phyloP scores from a whole-genome alignment of 2,797 vertebrate genomes.

The Halcyon smyrnensis region DNA sequence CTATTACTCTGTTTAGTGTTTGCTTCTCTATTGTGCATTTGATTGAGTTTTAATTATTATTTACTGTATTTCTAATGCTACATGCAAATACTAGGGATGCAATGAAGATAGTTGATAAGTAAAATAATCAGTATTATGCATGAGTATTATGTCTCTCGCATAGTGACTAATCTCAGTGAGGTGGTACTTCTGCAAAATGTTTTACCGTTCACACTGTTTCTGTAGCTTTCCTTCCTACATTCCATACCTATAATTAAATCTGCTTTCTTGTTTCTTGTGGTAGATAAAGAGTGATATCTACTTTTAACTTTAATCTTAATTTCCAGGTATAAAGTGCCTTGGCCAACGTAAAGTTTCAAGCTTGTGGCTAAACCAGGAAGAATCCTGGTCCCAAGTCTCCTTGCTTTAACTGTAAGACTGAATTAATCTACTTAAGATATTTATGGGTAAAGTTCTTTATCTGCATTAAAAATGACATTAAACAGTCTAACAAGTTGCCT shows the following conservation, averaged over 20 bases:
- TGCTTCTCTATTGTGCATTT: constrained; percentile 42
- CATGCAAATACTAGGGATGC: not conserved
- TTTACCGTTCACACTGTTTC: not conserved
- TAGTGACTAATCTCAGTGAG: not conserved
- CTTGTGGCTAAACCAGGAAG: not conserved
- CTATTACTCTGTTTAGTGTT: constrained; percentile 23
- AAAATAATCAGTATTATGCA: not conserved
- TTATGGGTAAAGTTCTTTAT: constrained; percentile 6
- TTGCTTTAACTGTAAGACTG: not conserved
- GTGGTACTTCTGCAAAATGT: not conserved
- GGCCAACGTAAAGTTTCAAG: not conserved
- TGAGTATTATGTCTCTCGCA: not conserved
- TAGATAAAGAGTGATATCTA: not conserved
- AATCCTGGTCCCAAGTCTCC: not conserved
- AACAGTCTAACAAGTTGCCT: not conserved
- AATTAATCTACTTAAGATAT: not conserved
- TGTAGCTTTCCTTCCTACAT: not conserved
- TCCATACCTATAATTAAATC: not conserved
- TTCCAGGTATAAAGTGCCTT: not conserved
- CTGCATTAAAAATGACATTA: not conserved
- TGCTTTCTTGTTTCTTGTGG: not conserved
- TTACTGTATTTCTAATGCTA: constrained; percentile 13
- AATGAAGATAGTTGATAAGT: constrained; percentile 6
- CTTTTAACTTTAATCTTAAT: not conserved
- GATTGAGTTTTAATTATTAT: constrained; percentile 44